Base-by-base conservation (phyloP, 2,888 invertebrate species). In the Cetonia aurata region DNA sequence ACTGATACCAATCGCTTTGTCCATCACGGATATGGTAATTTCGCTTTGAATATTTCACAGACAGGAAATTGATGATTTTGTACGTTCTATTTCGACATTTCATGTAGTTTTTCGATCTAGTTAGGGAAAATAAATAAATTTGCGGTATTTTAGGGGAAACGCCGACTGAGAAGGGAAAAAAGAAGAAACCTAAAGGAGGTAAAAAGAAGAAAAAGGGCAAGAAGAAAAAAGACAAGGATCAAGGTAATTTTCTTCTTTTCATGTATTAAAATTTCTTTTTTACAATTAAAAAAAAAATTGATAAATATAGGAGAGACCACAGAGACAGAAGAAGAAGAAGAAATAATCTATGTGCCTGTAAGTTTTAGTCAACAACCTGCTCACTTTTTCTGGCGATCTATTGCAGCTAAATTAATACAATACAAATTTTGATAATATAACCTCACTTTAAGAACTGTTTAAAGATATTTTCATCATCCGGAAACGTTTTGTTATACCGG, bases 341-440 rank as follows among this genome's bases (percentile, higher is more conserved):
- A 86, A 71, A 81, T 86, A 25, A 87, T 89, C 73, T 88, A 88
- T 46, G 88, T 88, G 0, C 80, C 88, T 74, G 89, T 89, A 78
- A 87, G 84, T 80, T 85, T 85, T 65, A 13, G n/a, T 57, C 10
- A 41, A 19, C 53, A 65, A 19, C 25, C 50, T 37, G 48, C 46
- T 12, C 8, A 3, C 25, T 25, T 25, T 25, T 25, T 25, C 25
- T 25, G 1, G 3, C 25, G 25, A 25, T 25, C 25, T 25, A 25
- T 25, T 25, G 1, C 25, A 25, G 25, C 25, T 25, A 25, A 4
- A 25, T 25, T 25, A 25, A 25, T 25, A 4, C 4, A 4, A 4
- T 25, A 25, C 1, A 25, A 25, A 25, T 25, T 25, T 25, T 25
- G 25, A 25, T 25, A 25, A 25, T 4, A 25, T 25, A 25, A 1